Evolutionary conservation across 2,113 vertebrate genomes (phyloP), one percentile per base, ranked within the genome.

Genomic region (Eretmochelys imbricata): DNA sequence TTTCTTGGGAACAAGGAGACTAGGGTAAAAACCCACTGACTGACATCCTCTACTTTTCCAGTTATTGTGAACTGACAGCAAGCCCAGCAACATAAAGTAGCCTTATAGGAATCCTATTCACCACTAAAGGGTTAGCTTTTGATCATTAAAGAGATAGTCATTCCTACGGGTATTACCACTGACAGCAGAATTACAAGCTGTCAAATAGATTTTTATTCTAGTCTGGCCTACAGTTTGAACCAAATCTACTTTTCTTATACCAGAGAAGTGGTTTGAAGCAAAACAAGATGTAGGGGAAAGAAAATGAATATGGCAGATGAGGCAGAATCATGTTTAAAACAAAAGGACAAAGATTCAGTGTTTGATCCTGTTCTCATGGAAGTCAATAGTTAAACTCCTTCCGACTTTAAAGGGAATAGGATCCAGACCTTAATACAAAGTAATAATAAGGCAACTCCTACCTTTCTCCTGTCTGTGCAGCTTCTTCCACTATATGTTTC

Each of bases 1-100:
- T 93, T 86, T 95, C 79, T 25, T 54, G 82, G 93, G 78, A 95
- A 69, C 91, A 75, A 87, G 87, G 4, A 53, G 84, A 89, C 49
- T 65, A 81, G 49, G 48, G 50, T 83, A 79, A 94, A 53, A 82
- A 78, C 72, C 65, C 50, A 49, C 4, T 79, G 76, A 35, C 42
- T 65, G 80, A 54, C 83, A 62, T 54, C 46, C 54, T 50, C 53
- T 65, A 1, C 42, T 72, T 80, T 78, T 49, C 25, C 83, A 85
- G 89, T 10, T 10, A 27, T 22, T 85, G 62, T 38, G 93, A 83
- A 16, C 27, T 72, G 92, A 79, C 51, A 89, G 89, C 46, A 49
- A 51, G 35, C 10, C 85, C 62, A 83, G 81, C 35, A 62, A 6
- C 88, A 17, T 2, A 8, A 27, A 88, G 84, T 76, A 55, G 51